These are phyloP conservation scores for Phycodurus eques DNA, from an alignment of 2,113 vertebrate species.

Conservation along the genomic window DNA sequence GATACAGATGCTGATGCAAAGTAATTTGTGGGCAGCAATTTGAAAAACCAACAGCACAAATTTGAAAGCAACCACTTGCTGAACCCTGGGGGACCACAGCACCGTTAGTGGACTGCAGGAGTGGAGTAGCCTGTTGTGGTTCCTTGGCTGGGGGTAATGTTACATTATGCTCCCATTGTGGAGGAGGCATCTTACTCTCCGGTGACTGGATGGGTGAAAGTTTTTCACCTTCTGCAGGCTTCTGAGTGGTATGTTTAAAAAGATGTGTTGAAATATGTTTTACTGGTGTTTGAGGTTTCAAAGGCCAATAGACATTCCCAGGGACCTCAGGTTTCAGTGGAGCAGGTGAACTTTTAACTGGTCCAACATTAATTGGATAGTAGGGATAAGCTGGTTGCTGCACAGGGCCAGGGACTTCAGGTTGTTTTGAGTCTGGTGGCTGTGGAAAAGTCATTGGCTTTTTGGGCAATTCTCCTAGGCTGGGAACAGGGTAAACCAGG, in stretches of 20 bases:
- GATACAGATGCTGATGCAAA: constrained; percentile 60
- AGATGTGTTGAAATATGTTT: neutral
- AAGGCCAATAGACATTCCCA: neutral
- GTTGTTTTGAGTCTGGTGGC: neutral
- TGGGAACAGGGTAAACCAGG: neutral
- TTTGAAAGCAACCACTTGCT: constrained; percentile 27
- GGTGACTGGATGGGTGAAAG: neutral
- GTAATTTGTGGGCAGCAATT: constrained; percentile 58
- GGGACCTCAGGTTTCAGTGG: neutral
- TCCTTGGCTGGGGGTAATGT: constrained; percentile 4
- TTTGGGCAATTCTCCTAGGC: neutral
- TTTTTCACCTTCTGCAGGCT: neutral
- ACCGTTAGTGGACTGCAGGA: neutral
- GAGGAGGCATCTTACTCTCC: neutral
- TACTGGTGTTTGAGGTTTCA: neutral
- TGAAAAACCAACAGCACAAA: constrained; percentile 36
- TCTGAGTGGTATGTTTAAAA: neutral
- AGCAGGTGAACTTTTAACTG: neutral
- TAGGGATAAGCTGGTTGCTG: neutral
- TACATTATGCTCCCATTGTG: neutral
- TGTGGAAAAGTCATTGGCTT: neutral
- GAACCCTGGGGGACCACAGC: neutral
- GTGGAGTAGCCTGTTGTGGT: neutral
- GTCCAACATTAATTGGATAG: neutral
- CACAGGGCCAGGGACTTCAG: neutral